A percentile compares a stretch with the other conserved stretches of the same genome.
phyloP scores from a whole-genome alignment of 2,113 vertebrate genomes.

The Scartelaos histophorus region DNA sequence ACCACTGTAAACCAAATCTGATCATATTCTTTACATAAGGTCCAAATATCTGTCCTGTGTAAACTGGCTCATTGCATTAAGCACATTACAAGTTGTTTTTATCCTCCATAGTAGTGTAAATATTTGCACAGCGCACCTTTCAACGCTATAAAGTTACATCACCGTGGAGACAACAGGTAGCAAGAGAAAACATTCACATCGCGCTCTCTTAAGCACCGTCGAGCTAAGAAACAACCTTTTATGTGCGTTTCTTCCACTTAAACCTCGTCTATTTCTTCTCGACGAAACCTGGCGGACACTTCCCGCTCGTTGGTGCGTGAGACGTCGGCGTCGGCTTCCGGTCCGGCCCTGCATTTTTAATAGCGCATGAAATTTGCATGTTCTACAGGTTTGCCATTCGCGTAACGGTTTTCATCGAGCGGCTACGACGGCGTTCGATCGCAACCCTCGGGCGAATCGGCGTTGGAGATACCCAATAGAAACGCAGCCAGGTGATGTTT shows the following conservation, averaged over 20 bases:
- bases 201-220: too few relatives aligned
- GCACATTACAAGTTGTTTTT: too few relatives aligned
- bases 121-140: too few relatives aligned
- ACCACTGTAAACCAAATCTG: too few relatives aligned
- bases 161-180: too few relatives aligned
- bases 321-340: neutral
- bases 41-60: too few relatives aligned
- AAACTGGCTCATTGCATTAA: too few relatives aligned
- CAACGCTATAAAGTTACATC: too few relatives aligned
- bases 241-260: neutral
- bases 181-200: too few relatives aligned
- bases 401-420: constrained; percentile 26
- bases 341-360: neutral
- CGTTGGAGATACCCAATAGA: constrained; percentile 33
- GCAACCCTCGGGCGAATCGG: constrained; percentile 40
- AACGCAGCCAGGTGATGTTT: neutral
- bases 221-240: too few relatives aligned
- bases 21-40: too few relatives aligned
- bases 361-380: neutral
- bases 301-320: neutral
- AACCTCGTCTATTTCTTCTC: neutral
- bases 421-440: constrained; percentile 43
- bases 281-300: neutral
- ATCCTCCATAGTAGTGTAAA: too few relatives aligned
- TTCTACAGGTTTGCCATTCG: neutral